phyloP scores from a whole-genome alignment of 2,888 invertebrate genomes.

The Rambutsinella grinnellia region DNA sequence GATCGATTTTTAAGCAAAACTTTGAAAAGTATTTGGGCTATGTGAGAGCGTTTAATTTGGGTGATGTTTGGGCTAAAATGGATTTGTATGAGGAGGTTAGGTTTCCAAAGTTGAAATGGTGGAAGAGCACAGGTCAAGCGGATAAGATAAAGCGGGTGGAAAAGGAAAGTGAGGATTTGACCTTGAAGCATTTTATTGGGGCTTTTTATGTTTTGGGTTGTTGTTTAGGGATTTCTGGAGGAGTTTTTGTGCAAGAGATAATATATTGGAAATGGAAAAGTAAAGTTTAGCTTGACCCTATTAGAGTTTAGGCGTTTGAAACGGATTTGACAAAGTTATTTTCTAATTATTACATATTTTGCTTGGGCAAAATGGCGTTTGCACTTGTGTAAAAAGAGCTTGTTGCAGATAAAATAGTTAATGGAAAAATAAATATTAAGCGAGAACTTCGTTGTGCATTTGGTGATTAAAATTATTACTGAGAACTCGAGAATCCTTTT shows the following conservation, averaged over 20 bases:
- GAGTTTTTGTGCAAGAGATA: constrained; percentile 18
- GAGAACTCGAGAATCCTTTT: too few species aligned
- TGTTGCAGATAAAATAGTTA: too few species aligned
- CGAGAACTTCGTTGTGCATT: too few species aligned
- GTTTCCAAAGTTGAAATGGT: constrained; percentile 53
- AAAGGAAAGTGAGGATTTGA: constrained; percentile 35
- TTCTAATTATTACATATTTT: too few species aligned
- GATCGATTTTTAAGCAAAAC: constrained; percentile 53
- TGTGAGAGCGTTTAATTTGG: constrained; percentile 44
- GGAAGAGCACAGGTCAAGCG: constrained; percentile 45
- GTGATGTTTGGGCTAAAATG: constrained; percentile 46
- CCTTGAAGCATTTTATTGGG: constrained; percentile 56
- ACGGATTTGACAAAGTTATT: too few species aligned
- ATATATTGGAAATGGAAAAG: neutral
- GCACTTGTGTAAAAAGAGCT: too few species aligned
- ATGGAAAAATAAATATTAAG: too few species aligned
- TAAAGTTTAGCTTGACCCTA: too few species aligned
- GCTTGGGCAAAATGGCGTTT: too few species aligned
- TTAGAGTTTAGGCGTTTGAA: too few species aligned
- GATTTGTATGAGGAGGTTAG: constrained; percentile 57
- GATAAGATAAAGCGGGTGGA: constrained; percentile 28
- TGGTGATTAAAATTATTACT: too few species aligned
- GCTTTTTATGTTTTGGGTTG: constrained; percentile 33
- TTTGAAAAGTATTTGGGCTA: constrained; percentile 45
- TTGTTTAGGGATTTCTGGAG: constrained; percentile 8